Evolutionary conservation across 2,797 vertebrate genomes (phyloP), one percentile per base, ranked within the genome.

Genomic region (Sitta carolinensis): DNA sequence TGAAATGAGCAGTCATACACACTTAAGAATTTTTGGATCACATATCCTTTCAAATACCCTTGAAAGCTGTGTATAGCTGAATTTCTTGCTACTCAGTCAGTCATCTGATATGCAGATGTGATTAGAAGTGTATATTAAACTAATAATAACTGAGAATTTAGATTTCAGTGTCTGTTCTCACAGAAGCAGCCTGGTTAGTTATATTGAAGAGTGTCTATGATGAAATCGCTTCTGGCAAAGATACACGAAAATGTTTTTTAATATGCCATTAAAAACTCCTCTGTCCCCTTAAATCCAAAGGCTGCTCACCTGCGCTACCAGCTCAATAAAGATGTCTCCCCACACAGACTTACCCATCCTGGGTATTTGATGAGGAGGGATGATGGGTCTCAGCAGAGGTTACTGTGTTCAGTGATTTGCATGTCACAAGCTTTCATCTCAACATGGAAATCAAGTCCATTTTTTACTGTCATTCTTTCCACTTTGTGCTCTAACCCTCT

Each of bases 391-490:
- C 45, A 52, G 47, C 27, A 47, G 21, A 70, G 57, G 70, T 67
- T 73, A 54, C 40, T 51, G 43, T 77, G 74, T 87, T 95, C 95
- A 76, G 63, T 23, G 5, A 97, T 97, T 96, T 96, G 90, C 95
- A 95, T 92, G 70, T 74, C 32, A 25, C 73, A 96, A 96, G 63
- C 87, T 93, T 77, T 95, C 92, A 93, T 93, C 86, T 93, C 86
- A 94, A 91, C 81, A 86, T 82, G 77, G 51, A 94, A 97, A 96
- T 96, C 93, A 94, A 96, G 84, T 84, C 91, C 89, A 97, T 98
- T 97, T 93, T 93, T 98, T 98, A 98, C 87, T 98, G 98, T 98
- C 97, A 95, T 75, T 79, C 76, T 95, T 96, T 94, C 70, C 81
- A 90, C 62, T 90, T 77, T 86, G 10, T 51, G 91, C 86, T 92